These are phyloP conservation scores for Cacatua alba DNA, from an alignment of 2,113 vertebrate genomes.

Conservation along the genomic window DNA sequence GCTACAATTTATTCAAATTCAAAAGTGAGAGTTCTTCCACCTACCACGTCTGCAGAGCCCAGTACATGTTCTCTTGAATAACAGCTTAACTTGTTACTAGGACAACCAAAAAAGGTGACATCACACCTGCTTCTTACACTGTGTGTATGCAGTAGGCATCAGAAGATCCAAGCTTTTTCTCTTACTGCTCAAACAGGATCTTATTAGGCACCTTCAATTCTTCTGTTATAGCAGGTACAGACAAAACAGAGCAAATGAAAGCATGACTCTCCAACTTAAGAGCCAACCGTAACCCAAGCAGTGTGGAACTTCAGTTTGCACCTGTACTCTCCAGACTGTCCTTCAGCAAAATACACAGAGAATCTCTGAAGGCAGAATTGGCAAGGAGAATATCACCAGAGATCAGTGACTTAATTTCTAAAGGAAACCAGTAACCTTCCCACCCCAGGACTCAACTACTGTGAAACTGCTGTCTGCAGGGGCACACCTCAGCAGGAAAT, in stretches of 20 bases:
- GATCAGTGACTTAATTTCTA: not conserved
- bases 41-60: not conserved
- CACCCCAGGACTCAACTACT: not conserved
- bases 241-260: not conserved
- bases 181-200: not conserved
- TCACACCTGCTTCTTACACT: not conserved
- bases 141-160: not conserved
- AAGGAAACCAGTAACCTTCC: not conserved
- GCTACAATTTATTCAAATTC: not conserved
- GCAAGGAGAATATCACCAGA: not conserved
- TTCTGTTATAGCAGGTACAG: not conserved
- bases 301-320: not conserved
- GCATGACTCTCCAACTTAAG: not conserved
- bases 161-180: not conserved
- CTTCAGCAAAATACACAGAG: not conserved
- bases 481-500: not conserved
- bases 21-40: not conserved
- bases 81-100: conserved; percentile 36
- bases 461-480: not conserved
- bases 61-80: not conserved
- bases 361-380: not conserved
- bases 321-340: not conserved
- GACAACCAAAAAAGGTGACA: conserved; percentile 42
- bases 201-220: not conserved
- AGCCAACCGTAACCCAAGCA: not conserved